These are phyloP conservation scores for Trematocara caparti DNA, from an alignment of 2,797 vertebrate genomes.

Conservation along the genomic window DNA sequence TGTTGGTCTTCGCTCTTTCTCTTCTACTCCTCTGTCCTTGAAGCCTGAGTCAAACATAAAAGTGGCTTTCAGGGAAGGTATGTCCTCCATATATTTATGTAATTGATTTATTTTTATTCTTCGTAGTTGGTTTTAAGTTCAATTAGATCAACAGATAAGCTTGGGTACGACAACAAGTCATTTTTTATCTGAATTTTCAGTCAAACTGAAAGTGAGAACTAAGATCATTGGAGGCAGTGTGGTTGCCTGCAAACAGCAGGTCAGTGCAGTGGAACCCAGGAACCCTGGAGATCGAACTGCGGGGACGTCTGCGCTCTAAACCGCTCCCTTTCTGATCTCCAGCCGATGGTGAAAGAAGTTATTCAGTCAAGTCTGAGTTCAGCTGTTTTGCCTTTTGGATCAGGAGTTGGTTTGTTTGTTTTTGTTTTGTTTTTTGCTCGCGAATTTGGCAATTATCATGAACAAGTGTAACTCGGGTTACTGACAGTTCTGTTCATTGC, in stretches of 20 bases:
- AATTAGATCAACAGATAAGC: not conserved
- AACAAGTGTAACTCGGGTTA: not conserved
- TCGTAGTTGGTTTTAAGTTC: not conserved
- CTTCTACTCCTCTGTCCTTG: not conserved
- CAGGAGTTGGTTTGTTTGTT: not conserved
- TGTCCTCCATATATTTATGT: not conserved
- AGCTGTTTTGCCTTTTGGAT: not conserved
- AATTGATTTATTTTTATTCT: not conserved
- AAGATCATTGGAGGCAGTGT: not conserved
- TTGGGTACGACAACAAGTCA: not conserved
- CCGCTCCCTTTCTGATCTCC: not conserved
- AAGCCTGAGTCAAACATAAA: not conserved
- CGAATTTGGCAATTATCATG: not conserved
- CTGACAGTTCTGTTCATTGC: not conserved
- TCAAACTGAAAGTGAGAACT: not conserved
- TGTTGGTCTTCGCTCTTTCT: not conserved
- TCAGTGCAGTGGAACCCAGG: not conserved
- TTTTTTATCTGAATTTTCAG: not conserved
- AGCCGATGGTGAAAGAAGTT: conserved; percentile 17
- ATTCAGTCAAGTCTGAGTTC: not conserved
- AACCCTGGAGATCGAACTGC: not conserved
- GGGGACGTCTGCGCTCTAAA: not conserved
- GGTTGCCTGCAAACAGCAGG: not conserved
- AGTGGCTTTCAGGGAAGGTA: not conserved
- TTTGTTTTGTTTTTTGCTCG: not conserved